Percentiles rank a stretch among this genome's conserved stretches.
phyloP scores from a whole-genome alignment of 2,888 invertebrate genomes.

The Drosophila parthenogenetica region DNA sequence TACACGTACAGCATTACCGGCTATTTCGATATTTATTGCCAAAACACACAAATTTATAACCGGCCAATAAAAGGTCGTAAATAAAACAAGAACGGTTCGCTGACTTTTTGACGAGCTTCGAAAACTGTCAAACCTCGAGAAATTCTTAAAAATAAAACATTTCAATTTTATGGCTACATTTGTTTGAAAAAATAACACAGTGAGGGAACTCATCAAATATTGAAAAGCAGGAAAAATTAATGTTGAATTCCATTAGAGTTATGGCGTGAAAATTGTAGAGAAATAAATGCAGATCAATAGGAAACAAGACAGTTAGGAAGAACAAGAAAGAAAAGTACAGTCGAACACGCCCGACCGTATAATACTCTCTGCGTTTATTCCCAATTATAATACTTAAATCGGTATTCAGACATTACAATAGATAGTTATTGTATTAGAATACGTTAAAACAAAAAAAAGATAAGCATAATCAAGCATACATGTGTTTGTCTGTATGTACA shows the following conservation, averaged over 20 bases:
- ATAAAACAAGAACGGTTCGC: slow-evolving; percentile 44
- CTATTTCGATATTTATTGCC: slow-evolving; percentile 73
- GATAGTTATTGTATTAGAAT: too few species aligned
- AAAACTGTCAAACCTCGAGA: slow-evolving; percentile 15
- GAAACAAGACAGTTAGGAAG: neutral
- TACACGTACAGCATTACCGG: slow-evolving; percentile 28
- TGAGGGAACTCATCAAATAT: slow-evolving; percentile 64
- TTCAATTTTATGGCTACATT: slow-evolving; percentile 72
- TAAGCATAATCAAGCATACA: too few species aligned
- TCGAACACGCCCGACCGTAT: too few species aligned
- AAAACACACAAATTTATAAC: slow-evolving; percentile 76
- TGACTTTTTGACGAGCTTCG: slow-evolving; percentile 61
- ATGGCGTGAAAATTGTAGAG: slow-evolving; percentile 69
- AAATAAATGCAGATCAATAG: slow-evolving; percentile 44
- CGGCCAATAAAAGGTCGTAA: slow-evolving; percentile 65
- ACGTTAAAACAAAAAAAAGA: too few species aligned
- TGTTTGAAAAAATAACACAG: slow-evolving; percentile 27
- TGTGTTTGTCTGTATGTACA: too few species aligned
- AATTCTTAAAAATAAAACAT: slow-evolving; percentile 65
- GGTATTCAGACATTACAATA: too few species aligned
- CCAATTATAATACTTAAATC: too few species aligned
- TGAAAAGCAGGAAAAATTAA: slow-evolving; percentile 74
- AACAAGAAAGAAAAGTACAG: too few species aligned
- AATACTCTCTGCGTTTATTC: too few species aligned
- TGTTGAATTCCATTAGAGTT: slow-evolving; percentile 79